phyloP scores from a whole-genome alignment of 2,797 vertebrate genomes.

The Scyliorhinus canicula region DNA sequence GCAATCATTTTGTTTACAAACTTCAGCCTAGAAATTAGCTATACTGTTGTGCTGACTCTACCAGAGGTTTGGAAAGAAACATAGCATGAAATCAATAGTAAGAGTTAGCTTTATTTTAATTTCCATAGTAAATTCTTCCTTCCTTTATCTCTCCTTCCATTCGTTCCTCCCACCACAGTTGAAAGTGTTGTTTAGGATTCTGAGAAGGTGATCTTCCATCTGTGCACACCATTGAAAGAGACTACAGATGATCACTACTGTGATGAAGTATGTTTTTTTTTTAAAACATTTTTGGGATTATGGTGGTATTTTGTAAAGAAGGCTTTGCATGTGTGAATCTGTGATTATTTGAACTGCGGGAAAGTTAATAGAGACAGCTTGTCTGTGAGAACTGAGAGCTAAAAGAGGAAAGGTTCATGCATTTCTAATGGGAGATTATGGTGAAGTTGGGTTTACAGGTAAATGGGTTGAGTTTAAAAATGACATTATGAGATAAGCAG shows the following conservation, averaged over 20 bases:
- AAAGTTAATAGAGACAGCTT: too few relatives aligned
- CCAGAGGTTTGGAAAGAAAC: background rate
- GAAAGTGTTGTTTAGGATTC: background rate
- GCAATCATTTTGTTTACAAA: background rate
- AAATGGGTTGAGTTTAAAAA: too few relatives aligned
- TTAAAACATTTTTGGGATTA: too few relatives aligned
- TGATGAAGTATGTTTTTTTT: too few relatives aligned
- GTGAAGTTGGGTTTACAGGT: too few relatives aligned
- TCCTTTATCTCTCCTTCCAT: background rate
- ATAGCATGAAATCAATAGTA: background rate
- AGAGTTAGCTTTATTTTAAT: slow-evolving; percentile 1
- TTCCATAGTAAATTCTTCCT: background rate
- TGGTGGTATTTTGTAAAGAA: too few relatives aligned
- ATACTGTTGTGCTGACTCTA: background rate
- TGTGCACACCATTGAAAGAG: background rate
- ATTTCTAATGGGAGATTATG: too few relatives aligned
- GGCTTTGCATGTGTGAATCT: too few relatives aligned
- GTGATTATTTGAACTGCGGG: too few relatives aligned
- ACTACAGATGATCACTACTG: background rate
- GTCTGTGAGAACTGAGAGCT: too few relatives aligned
- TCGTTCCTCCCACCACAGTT: background rate
- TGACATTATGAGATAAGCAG: too few relatives aligned
- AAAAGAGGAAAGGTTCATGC: too few relatives aligned
- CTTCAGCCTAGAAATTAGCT: background rate
- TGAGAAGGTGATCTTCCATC: background rate